Evolutionary conservation across 2,113 vertebrate species (phyloP).

Genomic region (Cariama cristata): DNA sequence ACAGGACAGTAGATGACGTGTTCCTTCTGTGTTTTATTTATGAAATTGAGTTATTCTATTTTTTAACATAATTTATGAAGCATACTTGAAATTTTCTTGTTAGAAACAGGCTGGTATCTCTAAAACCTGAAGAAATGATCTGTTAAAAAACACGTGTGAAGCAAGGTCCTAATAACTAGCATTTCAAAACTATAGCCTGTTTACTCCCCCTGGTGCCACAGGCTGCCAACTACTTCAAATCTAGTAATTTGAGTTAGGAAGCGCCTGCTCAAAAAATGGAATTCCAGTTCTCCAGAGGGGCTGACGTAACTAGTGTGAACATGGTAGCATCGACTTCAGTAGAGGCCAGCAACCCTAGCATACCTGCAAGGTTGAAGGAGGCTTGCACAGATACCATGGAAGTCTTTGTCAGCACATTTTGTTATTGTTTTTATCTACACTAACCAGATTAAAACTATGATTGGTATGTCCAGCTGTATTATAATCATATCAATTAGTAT

Average conservation of each 20-base stretch:
- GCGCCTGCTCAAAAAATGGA: background rate
- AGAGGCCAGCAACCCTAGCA: background rate
- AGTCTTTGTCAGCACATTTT: background rate
- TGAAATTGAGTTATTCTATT: background rate
- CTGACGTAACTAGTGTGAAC: background rate
- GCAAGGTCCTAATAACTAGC: background rate
- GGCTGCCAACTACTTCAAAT: background rate
- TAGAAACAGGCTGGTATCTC: background rate
- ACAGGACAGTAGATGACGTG: background rate
- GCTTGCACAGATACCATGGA: background rate
- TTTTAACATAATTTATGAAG: background rate
- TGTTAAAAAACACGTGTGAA: background rate
- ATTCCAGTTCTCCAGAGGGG: background rate
- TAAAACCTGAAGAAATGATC: background rate
- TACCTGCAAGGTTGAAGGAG: background rate
- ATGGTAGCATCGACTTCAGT: background rate
- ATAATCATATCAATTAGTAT: background rate
- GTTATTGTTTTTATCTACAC: background rate
- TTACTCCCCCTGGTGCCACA: constrained; percentile 59
- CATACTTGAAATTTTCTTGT: background rate
- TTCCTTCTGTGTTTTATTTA: background rate
- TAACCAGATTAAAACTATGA: background rate
- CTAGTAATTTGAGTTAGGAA: background rate
- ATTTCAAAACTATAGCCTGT: background rate
- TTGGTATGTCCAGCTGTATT: background rate